Percentiles rank a stretch among this genome's conserved stretches.
phyloP scores from a whole-genome alignment of 2,888 invertebrate genomes.

The Torymus aiolomorphi region DNA sequence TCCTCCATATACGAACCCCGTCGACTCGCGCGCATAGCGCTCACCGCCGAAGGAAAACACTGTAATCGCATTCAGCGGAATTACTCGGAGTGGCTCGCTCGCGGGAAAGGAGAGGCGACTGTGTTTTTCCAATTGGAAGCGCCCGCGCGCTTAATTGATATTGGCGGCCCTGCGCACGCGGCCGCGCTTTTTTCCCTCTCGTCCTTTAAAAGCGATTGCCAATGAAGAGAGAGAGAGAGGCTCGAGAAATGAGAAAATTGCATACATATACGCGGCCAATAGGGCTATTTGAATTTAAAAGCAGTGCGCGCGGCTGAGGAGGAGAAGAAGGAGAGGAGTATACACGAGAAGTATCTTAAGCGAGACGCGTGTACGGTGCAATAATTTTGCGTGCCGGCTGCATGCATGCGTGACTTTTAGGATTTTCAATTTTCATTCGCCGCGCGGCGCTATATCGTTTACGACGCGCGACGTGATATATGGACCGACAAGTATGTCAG shows the following conservation, averaged over 20 bases:
- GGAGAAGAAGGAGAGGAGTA: no score
- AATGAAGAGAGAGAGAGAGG: conserved; percentile 48
- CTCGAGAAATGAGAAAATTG: conserved; percentile 47
- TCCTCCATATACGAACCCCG: no score
- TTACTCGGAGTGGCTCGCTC: conserved; percentile 19
- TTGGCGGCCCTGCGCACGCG: conserved; percentile 13
- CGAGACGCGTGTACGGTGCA: no score
- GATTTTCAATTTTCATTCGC: no score
- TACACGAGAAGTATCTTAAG: no score
- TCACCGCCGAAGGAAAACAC: conserved; percentile 31
- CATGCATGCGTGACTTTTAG: no score
- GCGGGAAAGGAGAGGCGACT: conserved; percentile 9
- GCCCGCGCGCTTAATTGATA: conserved; percentile 53
- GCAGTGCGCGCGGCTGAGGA: conserved; percentile 9
- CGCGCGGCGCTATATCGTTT: no score
- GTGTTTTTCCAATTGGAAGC: conserved; percentile 51
- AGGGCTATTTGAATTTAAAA: conserved; percentile 55
- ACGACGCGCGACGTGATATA: no score
- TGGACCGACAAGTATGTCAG: no score
- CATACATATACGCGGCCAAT: conserved; percentile 22
- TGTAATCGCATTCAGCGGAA: conserved; percentile 42
- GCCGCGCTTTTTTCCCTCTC: conserved; percentile 30
- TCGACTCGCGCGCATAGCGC: not conserved
- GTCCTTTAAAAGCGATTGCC: conserved; percentile 39
- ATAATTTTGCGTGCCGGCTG: no score